Base-by-base conservation (phyloP, 2,113 vertebrate species). In the Aix galericulata region DNA sequence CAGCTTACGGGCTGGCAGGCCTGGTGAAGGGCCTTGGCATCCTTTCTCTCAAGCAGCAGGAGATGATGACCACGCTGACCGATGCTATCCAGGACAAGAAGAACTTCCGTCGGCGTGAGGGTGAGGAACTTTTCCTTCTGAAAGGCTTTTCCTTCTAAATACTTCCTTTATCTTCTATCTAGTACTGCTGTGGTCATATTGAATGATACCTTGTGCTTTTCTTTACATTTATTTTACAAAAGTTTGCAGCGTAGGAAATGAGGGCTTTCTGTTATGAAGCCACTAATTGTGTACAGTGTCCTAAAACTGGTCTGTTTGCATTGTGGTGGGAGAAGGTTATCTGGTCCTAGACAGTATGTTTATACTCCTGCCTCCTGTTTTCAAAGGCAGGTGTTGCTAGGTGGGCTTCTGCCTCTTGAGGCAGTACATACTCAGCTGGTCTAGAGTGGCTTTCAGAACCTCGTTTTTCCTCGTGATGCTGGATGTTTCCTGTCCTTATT, bases 21-120 rank as follows among this genome's bases (percentile, higher is more conserved):
- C 98, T 99, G 93, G 99, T 99, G 84, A 99, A 99, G 82, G 99
- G 99, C 44, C 98, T 99, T 17, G 99, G 99, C 48, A 99, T 99
- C 96, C 98, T 99, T 44, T 99, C 99, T 0, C 99, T 99, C 58
- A 99, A 99, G 94, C 99, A 99, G 97, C 99, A 99, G 97, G 99
- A 99, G 67, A 99, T 99, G 97, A 99, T 99, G 99, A 98, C 98
- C 72, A 99, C 99, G 0, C 97, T 99, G 75, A 99, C 99, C 0
- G 99, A 99, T 15, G 99, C 99, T 89, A 99, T 99, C 94, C 99
- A 99, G 96, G 99, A 99, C 97, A 99, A 99, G 98, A 99, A 99
- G 96, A 99, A 99, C 96, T 99, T 99, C 95, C 98, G 99, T 67
- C 98, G 99, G 34, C 98, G 99, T 95, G 99, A 99, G 88, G 99